Evolutionary conservation across 2,888 invertebrate species (phyloP).

Genomic region (Amphipyra berbera): DNA sequence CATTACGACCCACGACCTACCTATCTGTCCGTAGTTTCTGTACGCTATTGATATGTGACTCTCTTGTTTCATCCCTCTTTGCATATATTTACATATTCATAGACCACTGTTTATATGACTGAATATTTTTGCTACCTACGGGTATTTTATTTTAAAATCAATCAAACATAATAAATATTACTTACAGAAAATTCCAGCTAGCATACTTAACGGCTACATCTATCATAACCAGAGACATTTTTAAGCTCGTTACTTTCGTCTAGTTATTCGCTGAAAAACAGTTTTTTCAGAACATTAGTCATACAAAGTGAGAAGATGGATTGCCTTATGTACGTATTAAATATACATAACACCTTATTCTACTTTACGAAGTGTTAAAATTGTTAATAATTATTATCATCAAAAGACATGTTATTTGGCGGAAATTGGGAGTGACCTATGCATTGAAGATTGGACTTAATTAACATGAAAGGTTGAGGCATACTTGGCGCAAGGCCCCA

Average conservation of each 20-base stretch:
- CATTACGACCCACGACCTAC: slow-evolving; percentile 38
- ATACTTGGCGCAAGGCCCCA: too few relatives aligned
- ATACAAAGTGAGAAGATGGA: slow-evolving; percentile 40
- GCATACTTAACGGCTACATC: slow-evolving; percentile 42
- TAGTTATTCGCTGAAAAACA: slow-evolving; percentile 34
- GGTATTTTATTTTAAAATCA: slow-evolving; percentile 19
- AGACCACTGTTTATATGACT: slow-evolving; percentile 11
- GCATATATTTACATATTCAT: slow-evolving; percentile 17
- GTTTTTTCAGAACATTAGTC: slow-evolving; percentile 38
- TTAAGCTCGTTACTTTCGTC: slow-evolving; percentile 43
- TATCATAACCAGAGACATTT: slow-evolving; percentile 46
- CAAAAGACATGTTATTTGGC: too few relatives aligned
- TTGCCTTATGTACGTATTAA: slow-evolving; percentile 31
- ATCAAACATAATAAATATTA: slow-evolving; percentile 22
- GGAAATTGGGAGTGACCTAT: too few relatives aligned
- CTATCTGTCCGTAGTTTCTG: slow-evolving; percentile 30
- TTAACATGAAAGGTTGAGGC: too few relatives aligned
- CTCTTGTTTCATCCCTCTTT: slow-evolving; percentile 15
- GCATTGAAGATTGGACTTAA: too few relatives aligned
- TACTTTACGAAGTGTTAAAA: too few relatives aligned
- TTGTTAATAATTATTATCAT: too few relatives aligned
- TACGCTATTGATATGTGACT: slow-evolving; percentile 31
- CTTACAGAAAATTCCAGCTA: slow-evolving; percentile 4
- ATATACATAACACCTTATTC: not conserved
- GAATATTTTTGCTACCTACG: not conserved